Evolutionary conservation across 2,797 vertebrate species (phyloP).

Genomic region (Ctenochaetus hawaiiensis): DNA sequence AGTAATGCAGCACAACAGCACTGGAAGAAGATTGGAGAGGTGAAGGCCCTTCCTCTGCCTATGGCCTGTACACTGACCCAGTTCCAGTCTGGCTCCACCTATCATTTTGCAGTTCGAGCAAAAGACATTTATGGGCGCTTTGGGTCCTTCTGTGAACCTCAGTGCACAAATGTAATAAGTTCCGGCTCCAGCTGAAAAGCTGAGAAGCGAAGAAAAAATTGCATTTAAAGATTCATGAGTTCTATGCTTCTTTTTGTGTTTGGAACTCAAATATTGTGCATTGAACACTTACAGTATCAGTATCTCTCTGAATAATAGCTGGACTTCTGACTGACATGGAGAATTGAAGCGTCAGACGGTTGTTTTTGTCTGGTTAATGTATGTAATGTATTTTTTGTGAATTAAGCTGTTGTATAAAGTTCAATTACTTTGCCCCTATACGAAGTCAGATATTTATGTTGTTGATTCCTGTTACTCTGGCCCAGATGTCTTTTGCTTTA

Average conservation of each 20-base stretch:
- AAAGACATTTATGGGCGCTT: conserved; percentile 98
- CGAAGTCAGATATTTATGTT: conserved; percentile 83
- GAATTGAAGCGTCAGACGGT: conserved; percentile 39
- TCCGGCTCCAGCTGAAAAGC: conserved; percentile 75
- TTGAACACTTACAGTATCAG: conserved; percentile 63
- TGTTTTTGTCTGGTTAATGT: conserved; percentile 67
- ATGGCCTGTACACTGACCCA: conserved; percentile 99
- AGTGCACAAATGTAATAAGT: conserved; percentile 97
- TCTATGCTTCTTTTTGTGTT: conserved; percentile 50
- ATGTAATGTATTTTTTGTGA: conserved; percentile 77
- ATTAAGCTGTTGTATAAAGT: conserved; percentile 78
- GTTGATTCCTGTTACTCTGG: conserved; percentile 67
- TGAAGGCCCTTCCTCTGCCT: conserved; percentile 95
- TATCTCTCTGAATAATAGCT: conserved; percentile 69
- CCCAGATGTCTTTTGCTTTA: conserved; percentile 51
- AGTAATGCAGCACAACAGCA: conserved; percentile 86
- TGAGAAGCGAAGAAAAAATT: conserved; percentile 32
- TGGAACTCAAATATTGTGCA: conserved; percentile 48
- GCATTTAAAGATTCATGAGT: conserved; percentile 54
- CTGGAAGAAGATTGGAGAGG: conserved; percentile 99
- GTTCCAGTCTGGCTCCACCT: conserved; percentile 98
- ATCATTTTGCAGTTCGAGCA: conserved; percentile 97
- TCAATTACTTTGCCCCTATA: conserved; percentile 63
- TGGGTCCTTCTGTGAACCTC: conserved; percentile 98
- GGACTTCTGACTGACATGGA: conserved; percentile 58